Evolutionary conservation across 2,113 vertebrate genomes (phyloP), one percentile per base, ranked within the genome.

Genomic region (Apteryx owenii): DNA sequence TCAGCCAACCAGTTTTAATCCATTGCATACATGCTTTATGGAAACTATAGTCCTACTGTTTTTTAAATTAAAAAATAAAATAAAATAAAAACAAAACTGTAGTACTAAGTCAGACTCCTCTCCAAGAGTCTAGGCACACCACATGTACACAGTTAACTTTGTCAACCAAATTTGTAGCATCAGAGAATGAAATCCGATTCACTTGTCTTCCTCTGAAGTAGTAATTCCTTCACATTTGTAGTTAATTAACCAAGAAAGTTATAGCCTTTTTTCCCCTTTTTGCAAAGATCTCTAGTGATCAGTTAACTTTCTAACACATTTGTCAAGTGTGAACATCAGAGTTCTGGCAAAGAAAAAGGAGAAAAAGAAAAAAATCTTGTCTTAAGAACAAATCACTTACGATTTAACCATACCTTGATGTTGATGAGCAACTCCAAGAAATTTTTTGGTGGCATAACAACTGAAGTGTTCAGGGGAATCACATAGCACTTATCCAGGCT

Each of bases 401-500:
- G 25, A 77, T 88, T 80, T 92, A 94, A 83, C 76, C 54, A 4
- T 98, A 99, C 99, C 99, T 99, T 99, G 95, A 99, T 98, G 92
- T 99, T 99, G 96, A 98, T 96, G 73, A 99, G 98, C 89, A 99
- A 97, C 85, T 99, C 99, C 98, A 99, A 65, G 13, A 99, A 97
- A 98, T 99, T 99, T 97, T 96, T 99, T 58, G 99, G 99, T 0
- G 99, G 99, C 99, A 99, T 99, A 88, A 99, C 99, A 91, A 99
- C 97, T 36, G 99, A 99, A 46, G 99, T 99, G 97, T 99, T 99
- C 96, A 99, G 98, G 58, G 99, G 98, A 96, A 99, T 99, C 95
- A 99, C 98, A 78, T 99, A 99, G 98, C 99, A 99, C 93, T 99
- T 99, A 97, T 99, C 98, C 98, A 99, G 98, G 92, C 97, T 99